Evolutionary conservation across 2,888 invertebrate genomes (phyloP).

Genomic region (Philhelius pedissequus): DNA sequence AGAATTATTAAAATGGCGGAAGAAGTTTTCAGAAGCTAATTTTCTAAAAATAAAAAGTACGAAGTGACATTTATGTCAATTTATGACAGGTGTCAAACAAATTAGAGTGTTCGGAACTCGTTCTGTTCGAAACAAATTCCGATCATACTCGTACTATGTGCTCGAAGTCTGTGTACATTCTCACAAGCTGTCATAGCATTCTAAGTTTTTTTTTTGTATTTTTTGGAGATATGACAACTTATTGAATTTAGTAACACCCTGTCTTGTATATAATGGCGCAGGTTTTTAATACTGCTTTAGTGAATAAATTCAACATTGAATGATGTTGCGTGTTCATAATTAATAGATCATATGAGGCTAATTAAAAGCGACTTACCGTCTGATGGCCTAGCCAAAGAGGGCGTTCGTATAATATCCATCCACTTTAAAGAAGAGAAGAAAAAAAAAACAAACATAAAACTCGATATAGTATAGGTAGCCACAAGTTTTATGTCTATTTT

Average conservation of each 20-base stretch:
- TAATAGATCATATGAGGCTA: constrained; percentile 66
- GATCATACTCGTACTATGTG: no score
- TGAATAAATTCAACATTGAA: constrained; percentile 35
- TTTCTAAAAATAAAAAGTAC: no score
- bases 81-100: no score
- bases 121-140: no score
- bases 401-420: constrained; percentile 27
- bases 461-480: neutral
- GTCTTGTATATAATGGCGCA: neutral
- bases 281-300: neutral
- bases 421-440: neutral
- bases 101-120: no score
- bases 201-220: neutral
- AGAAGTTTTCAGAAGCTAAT: no score
- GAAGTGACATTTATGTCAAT: no score
- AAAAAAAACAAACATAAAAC: neutral
- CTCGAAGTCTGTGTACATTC: no score
- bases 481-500: constrained; percentile 48
- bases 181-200: no score
- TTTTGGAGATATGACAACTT: neutral
- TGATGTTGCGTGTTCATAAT: constrained; percentile 64
- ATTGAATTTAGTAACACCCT: neutral
- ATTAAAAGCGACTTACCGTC: constrained; percentile 66
- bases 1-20: no score
- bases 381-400: constrained; percentile 50